phyloP scores from a whole-genome alignment of 2,797 vertebrate genomes.

The Cercopithecus diana region DNA sequence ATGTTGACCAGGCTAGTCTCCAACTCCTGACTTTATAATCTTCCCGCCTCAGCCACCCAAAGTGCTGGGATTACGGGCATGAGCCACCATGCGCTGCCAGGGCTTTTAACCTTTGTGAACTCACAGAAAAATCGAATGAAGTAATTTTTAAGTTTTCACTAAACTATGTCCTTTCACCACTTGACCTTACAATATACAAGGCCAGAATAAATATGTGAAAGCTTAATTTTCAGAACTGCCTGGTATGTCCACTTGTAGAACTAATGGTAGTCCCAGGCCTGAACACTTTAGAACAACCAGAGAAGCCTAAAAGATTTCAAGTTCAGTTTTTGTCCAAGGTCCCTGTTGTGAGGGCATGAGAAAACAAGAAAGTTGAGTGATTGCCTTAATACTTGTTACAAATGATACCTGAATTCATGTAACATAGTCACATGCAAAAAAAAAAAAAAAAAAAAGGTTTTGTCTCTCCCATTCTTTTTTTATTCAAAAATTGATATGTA shows the following conservation, averaged over 20 bases:
- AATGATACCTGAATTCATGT: neutral
- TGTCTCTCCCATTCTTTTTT: neutral
- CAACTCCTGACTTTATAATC: no score
- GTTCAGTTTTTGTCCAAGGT: neutral
- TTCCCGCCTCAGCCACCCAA: no score
- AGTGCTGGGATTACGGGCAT: no score
- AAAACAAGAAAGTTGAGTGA: neutral
- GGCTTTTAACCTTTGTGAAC: neutral
- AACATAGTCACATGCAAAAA: neutral
- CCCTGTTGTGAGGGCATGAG: neutral
- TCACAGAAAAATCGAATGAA: constrained; percentile 25
- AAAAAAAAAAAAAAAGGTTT: neutral
- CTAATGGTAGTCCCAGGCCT: neutral
- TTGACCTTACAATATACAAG: neutral
- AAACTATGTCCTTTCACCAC: neutral
- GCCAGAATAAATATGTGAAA: neutral
- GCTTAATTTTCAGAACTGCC: constrained; percentile 44
- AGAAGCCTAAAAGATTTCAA: neutral
- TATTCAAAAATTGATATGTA: neutral
- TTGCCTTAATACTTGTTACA: neutral
- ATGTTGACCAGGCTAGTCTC: no score
- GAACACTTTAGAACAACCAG: neutral
- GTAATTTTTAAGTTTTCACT: constrained; percentile 50
- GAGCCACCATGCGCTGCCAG: no score
- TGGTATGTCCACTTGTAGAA: neutral